These are phyloP conservation scores for Panagrolaimus sp. DNA, from an alignment of 1,140 invertebrate species.

Conservation along the genomic window DNA sequence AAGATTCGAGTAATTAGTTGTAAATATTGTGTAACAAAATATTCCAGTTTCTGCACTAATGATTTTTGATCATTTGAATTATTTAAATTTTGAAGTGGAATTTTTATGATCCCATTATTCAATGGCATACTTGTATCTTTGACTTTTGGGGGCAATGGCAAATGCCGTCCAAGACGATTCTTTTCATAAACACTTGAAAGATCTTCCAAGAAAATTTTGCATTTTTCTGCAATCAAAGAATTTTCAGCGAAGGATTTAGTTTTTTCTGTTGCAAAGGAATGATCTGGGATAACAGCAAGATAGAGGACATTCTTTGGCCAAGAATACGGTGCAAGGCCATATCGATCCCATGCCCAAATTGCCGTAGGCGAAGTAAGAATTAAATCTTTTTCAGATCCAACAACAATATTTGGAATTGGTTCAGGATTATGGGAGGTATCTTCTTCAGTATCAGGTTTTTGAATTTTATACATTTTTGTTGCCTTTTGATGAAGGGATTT, in stretches of 20 bases:
- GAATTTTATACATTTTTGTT: conserved; percentile 21
- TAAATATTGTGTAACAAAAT: not conserved
- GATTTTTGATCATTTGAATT: not conserved
- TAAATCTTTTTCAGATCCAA: conserved; percentile 36
- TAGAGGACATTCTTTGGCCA: conserved; percentile 86
- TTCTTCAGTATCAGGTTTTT: conserved; percentile 7
- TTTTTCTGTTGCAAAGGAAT: conserved; percentile 73
- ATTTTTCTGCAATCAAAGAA: conserved; percentile 9
- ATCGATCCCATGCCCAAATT: conserved; percentile 39
- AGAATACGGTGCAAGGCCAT: conserved; percentile 79
- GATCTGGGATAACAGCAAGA: conserved; percentile 85
- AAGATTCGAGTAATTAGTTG: not conserved
- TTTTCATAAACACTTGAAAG: conserved; percentile 60
- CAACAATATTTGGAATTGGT: conserved; percentile 46
- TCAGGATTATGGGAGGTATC: conserved; percentile 27
- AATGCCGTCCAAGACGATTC: conserved; percentile 20
- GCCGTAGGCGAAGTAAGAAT: conserved; percentile 31
- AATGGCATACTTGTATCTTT: conserved; percentile 67
- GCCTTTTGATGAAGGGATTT: conserved; percentile 36
- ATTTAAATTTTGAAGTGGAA: not conserved
- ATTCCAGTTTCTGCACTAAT: not conserved
- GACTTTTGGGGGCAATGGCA: conserved; percentile 3
- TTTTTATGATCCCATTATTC: conserved; percentile 75
- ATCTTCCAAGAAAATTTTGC: conserved; percentile 49
- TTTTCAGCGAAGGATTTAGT: conserved; percentile 75